These are phyloP conservation scores for Anagrus nilaparvatae DNA, from an alignment of 1,140 invertebrate species.

Conservation along the genomic window DNA sequence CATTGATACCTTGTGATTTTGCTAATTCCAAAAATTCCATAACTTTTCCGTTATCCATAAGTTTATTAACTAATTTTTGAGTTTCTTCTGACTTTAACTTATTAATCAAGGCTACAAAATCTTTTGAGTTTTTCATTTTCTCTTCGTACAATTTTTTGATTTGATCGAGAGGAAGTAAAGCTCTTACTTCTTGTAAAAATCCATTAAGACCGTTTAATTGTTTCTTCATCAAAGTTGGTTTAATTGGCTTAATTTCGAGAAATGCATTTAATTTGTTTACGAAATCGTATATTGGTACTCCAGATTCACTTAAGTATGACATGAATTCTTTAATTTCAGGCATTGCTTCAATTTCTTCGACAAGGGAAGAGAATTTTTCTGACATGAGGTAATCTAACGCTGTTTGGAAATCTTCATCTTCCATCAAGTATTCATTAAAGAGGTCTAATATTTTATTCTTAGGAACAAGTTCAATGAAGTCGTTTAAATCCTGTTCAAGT, in stretches of 20 bases:
- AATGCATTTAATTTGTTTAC: slow-evolving; percentile 20
- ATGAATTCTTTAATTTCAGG: slow-evolving; percentile 17
- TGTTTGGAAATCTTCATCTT: slow-evolving; percentile 16
- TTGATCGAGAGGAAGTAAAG: slow-evolving; percentile 21
- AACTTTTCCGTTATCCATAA: slow-evolving; percentile 14
- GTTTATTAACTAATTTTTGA: slow-evolving; percentile 10
- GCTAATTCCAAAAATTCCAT: slow-evolving; percentile 12
- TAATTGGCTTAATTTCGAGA: slow-evolving; percentile 14
- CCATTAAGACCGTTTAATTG: slow-evolving; percentile 17
- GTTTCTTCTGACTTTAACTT: slow-evolving; percentile 16
- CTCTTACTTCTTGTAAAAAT: slow-evolving; percentile 19
- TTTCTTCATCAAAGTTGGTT: background rate
- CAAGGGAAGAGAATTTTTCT: slow-evolving; percentile 19
- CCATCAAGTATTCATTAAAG: background rate
- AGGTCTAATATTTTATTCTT: slow-evolving; percentile 9
- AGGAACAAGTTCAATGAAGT: slow-evolving; percentile 18
- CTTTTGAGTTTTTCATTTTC: slow-evolving; percentile 18
- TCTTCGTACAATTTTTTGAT: slow-evolving; percentile 21
- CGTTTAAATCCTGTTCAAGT: slow-evolving; percentile 18
- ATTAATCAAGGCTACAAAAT: slow-evolving; percentile 18
- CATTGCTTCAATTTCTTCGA: slow-evolving; percentile 18
- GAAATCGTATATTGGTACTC: slow-evolving; percentile 15
- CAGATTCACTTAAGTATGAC: slow-evolving; percentile 16
- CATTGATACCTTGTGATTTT: slow-evolving; percentile 10
- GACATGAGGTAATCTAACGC: slow-evolving; percentile 16